These are phyloP conservation scores for Pangasius larnaudii DNA, from an alignment of 2,797 vertebrate genomes.

Conservation along the genomic window DNA sequence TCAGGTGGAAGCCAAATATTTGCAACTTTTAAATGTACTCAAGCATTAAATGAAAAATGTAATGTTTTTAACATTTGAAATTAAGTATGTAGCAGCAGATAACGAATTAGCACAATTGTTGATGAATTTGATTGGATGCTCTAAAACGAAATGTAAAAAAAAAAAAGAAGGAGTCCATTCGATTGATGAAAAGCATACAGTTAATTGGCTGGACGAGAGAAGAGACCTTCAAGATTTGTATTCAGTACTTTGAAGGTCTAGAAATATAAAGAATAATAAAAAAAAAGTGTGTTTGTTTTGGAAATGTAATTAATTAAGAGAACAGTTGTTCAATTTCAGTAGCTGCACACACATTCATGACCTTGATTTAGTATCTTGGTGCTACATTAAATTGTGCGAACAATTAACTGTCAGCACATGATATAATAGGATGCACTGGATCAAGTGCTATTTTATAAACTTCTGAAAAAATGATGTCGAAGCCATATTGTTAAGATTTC, in stretches of 20 bases:
- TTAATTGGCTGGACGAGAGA: background rate
- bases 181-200: background rate
- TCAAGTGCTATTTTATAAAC: background rate
- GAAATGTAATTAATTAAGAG: background rate
- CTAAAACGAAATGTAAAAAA: too few relatives aligned
- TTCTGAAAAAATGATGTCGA: background rate
- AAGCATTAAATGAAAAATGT: background rate
- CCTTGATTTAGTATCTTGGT: background rate
- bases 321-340: background rate
- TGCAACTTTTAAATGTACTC: background rate
- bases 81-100: background rate
- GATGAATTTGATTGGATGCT: background rate
- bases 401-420: background rate
- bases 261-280: background rate
- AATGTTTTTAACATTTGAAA: background rate
- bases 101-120: background rate
- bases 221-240: background rate
- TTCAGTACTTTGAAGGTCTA: background rate
- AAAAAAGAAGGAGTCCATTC: background rate
- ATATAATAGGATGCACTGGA: background rate
- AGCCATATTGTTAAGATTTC: background rate
- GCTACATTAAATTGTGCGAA: background rate
- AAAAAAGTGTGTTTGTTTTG: background rate
- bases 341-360: background rate
- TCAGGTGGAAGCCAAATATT: background rate